These are phyloP conservation scores for Pedionomus torquatus DNA, from an alignment of 2,113 vertebrate genomes.

Conservation along the genomic window DNA sequence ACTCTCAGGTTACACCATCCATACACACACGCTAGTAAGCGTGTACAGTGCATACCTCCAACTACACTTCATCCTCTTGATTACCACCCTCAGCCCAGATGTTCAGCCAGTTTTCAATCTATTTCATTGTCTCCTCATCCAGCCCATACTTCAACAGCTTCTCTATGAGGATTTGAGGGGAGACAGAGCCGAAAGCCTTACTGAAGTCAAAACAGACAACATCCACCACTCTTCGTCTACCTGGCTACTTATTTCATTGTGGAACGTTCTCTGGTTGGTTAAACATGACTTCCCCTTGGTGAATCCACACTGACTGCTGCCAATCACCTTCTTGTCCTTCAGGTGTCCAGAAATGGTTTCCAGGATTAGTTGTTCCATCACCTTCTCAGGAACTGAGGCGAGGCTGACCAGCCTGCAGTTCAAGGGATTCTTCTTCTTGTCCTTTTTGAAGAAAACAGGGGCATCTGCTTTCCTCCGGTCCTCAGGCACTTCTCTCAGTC, in stretches of 20 bases:
- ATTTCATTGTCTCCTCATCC: background rate
- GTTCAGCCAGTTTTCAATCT: background rate
- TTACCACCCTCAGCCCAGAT: background rate
- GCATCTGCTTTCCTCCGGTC: background rate
- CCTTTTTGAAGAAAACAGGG: background rate
- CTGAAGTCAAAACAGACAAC: background rate
- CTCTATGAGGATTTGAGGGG: background rate
- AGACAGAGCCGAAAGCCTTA: background rate
- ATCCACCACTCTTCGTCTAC: background rate
- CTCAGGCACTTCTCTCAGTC: background rate
- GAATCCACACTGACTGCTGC: background rate
- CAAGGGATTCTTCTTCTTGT: background rate
- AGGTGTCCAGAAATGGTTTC: background rate
- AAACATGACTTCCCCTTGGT: background rate
- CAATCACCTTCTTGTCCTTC: background rate
- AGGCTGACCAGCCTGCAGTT: background rate
- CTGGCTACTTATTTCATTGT: background rate
- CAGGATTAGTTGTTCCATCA: background rate
- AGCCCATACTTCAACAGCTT: background rate
- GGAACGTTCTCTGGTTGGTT: background rate
- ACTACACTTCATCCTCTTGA: background rate
- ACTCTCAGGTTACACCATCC: background rate
- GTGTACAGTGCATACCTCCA: background rate
- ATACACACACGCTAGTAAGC: fast-evolving
- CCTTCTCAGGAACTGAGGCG: background rate